Base-by-base conservation (phyloP, 1,140 invertebrate species). In the Papilio glaucus region DNA sequence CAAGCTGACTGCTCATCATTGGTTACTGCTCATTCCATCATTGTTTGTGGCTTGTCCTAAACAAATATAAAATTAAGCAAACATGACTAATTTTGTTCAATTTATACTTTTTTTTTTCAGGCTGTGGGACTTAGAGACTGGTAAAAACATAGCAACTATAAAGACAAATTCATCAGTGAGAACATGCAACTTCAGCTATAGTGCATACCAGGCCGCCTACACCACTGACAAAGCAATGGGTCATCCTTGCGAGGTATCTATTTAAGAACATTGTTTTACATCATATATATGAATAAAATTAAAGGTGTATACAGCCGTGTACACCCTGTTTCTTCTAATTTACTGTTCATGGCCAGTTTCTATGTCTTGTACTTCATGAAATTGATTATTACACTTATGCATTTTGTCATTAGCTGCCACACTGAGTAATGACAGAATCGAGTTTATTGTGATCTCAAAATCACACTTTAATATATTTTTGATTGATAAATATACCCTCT, bases 171-270 rank as follows among this genome's bases (percentile, higher is more conserved):
- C 98, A 42, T 96, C 98, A 24, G 98, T 99, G 15, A 95, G 98
- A 84, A 97, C 97, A 29, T 98, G 97, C 88, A 95, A 95, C 68
- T 99, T 99, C 90, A 98, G 98, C 89, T 99, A 97, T 88, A 98
- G 97, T 76, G 98, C 97, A 9, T 97, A 98, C 85, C 95, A 98
- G 83, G 96, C 98, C 67, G 97, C 98, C 18, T 99, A 98, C 89
- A 96, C 98, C 0, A 99, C 98, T 49, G 98, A 99, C 85, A 97
- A 96, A 86, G 96, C 97, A 71, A 97, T 99, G 96, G 96, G 96
- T 72, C 96, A 98, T 77, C 96, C 95, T 71, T 99, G 98, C 90
- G 98, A 98, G 93, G 96, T 93, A 86, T 81, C 21, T 74, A 33
- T 33, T 33, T 3, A 33, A 33, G 6, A 33, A 33, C 6, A 6